phyloP scores from a whole-genome alignment of 2,797 vertebrate genomes.

The Fundulus diaphanus region DNA sequence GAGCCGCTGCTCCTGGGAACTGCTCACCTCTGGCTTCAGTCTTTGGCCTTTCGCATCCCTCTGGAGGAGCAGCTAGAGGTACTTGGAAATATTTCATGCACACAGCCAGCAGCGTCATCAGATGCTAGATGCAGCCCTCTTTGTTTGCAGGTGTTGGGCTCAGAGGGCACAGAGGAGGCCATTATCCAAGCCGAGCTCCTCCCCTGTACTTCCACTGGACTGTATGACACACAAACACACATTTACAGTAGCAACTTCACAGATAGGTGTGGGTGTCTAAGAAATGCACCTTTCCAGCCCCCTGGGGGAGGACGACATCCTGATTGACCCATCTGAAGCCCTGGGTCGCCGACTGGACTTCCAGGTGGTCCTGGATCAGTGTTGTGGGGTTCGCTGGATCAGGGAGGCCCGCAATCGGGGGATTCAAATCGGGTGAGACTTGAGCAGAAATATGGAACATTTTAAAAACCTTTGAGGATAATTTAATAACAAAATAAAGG shows the following conservation, averaged over 20 bases:
- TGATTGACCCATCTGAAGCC: conserved; percentile 87
- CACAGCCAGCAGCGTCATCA: not conserved
- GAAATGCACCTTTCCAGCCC: conserved; percentile 64
- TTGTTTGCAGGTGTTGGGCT: conserved; percentile 79
- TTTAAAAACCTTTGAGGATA: not conserved
- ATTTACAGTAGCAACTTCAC: not conserved
- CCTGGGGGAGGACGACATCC: conserved; percentile 84
- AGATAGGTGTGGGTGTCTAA: not conserved
- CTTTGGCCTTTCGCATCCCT: conserved; percentile 85
- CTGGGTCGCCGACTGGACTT: conserved; percentile 86
- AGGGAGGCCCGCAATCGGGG: conserved; percentile 82
- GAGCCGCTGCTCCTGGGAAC: conserved; percentile 87
- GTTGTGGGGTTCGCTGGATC: conserved; percentile 88
- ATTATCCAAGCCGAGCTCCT: conserved; percentile 80
- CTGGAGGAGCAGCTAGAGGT: conserved; percentile 88
- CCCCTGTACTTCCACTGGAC: conserved; percentile 84
- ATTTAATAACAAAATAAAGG: not conserved
- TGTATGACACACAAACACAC: conserved; percentile 71
- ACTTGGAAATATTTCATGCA: not conserved
- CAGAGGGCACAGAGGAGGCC: conserved; percentile 87
- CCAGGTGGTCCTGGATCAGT: conserved; percentile 84
- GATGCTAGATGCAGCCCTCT: not conserved
- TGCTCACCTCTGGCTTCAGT: conserved; percentile 90
- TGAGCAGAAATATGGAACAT: not conserved
- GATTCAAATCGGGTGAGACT: conserved; percentile 85